phyloP scores from a whole-genome alignment of 2,113 vertebrate species.

The Agapornis roseicollis region DNA sequence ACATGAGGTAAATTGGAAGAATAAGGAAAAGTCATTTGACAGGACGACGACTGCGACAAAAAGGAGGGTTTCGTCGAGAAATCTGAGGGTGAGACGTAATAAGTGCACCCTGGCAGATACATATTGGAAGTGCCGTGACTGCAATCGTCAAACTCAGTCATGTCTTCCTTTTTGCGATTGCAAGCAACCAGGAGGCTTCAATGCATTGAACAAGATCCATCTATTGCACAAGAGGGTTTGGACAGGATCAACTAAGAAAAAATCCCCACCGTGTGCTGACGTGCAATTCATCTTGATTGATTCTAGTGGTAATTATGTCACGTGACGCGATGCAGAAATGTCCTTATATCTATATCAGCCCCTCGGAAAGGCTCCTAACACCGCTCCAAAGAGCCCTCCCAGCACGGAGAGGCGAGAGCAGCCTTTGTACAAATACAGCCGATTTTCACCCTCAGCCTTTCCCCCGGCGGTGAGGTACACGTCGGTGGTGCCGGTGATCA shows the following conservation, averaged over 20 bases:
- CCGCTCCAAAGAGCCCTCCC: conserved; percentile 83
- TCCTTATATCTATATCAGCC: conserved; percentile 99
- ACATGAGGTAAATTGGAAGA: conserved; percentile 94
- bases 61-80: conserved; percentile 94
- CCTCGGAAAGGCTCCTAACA: conserved; percentile 85
- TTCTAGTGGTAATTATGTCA: conserved; percentile 99
- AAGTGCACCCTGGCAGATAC: conserved; percentile 96
- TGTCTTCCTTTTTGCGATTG: conserved; percentile 85
- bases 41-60: conserved; percentile 92
- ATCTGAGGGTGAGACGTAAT: conserved; percentile 95
- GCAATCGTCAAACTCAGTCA: conserved; percentile 99
- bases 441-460: background rate
- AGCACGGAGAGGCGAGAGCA: conserved; percentile 69
- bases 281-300: conserved; percentile 99
- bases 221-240: conserved; percentile 92
- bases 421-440: background rate
- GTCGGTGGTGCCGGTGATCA: conserved; percentile 58
- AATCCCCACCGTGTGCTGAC: conserved; percentile 97
- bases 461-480: background rate
- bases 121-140: conserved; percentile 91
- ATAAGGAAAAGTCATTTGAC: conserved; percentile 97
- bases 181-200: conserved; percentile 83
- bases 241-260: conserved; percentile 91
- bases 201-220: conserved; percentile 96
- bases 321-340: conserved; percentile 99